Base-by-base conservation (phyloP, 2,797 vertebrate genomes). In the Selene dorsalis region DNA sequence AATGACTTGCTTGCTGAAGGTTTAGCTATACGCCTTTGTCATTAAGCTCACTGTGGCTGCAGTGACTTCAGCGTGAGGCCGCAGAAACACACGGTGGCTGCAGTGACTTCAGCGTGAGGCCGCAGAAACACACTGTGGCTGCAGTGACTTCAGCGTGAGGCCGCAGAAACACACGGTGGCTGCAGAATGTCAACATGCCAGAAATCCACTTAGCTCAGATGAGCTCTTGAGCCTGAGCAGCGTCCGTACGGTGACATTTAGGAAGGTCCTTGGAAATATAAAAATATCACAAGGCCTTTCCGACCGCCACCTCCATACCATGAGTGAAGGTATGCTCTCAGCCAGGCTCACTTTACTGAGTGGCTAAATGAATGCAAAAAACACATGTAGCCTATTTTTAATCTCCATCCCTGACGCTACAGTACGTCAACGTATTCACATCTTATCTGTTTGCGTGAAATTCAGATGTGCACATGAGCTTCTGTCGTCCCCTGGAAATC, bases 201-300 rank as follows among this genome's bases (percentile, higher is more conserved):
- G 47, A 75, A 69, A 56, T 55, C 26, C 79, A 84, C 76, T 85
- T 58, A 82, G 52, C 14, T 20, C 14, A 67, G 69, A 79, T 81
- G 39, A 83, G 71, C 65, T 65, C n/a, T 24, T 41, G n/a, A 32
- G 14, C 26, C 41, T 48, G 57, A 67, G 20, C 30, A 39, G 17
- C 26, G 61, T 41, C 43, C 18, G 26, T 68, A 24, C 9, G 45
- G 39, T 80, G 32, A 78, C 74, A 58, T 77, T 69, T 60, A 68
- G 62, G 35, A 22, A 35, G 60, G 59, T 48, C 67, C 41, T 77
- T 60, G 58, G 6, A 56, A 41, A 30, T 20, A n/a, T 57, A 28
- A 48, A 79, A 64, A 71, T 43, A 52, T 71, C 12, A 35, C 4
- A 61, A 43, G 7, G 26, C 16, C 26, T 72, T 63, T 67, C 3